Base-by-base conservation (phyloP, 2,888 invertebrate genomes). In the Idaea aversata region DNA sequence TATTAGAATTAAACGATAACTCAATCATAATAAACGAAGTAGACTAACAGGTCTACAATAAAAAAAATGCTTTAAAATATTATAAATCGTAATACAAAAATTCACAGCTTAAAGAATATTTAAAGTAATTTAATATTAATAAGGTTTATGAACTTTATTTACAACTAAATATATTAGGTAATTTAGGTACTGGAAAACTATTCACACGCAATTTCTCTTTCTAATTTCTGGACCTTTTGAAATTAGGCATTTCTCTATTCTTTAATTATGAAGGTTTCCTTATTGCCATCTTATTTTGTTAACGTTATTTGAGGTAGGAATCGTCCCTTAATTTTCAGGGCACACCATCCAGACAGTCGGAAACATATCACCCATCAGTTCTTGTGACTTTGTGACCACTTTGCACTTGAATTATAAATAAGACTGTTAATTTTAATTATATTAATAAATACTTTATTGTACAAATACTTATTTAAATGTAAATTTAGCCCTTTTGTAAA, bases 331-430 rank as follows among this genome's bases (percentile, higher is more conserved):
- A 82, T 81, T 92, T 91, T 91, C 92, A 92, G 92, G 87, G 84
- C 81, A 67, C 87, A 84, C 67, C 88, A 82, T 70, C 89, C 85
- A 68, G 85, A 88, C 85, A 88, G 88, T 84, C 82, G 85, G 86
- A 90, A 87, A 82, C 87, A 88, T 85, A 83, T 83, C 75, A 82
- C 84, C 75, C 88, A 84, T 78, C 89, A 91, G 84, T 85, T 86
- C 77, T 79, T 81, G 74, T 90, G 81, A 84, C 70, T 70, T 68
- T 72, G 69, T 70, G 67, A 63, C 59, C 67, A 67, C 66, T 61
- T 69, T 68, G 66, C 68, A 65, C 63, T 63, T 61, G 63, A 62
- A 47, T 66, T 62, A 63, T 69, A 63, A 69, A 67, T 67, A 66
- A 65, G 65, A 72, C 67, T 72, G 68, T 67, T 71, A 69, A 67